phyloP scores from a whole-genome alignment of 2,888 invertebrate species.

The Galeopsomyia nigrocyanea region DNA sequence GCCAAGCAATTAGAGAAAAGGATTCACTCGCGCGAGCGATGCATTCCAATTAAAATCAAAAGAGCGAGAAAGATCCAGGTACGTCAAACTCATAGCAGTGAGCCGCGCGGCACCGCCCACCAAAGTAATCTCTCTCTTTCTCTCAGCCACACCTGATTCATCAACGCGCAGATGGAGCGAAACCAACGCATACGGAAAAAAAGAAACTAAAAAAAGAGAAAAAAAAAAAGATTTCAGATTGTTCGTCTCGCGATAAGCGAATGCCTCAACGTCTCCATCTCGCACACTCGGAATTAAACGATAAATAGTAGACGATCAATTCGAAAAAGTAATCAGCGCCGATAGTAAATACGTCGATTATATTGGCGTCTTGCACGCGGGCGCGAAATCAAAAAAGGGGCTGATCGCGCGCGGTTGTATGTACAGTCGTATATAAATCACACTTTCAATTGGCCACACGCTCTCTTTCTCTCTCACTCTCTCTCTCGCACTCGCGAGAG shows the following conservation, averaged over 20 bases:
- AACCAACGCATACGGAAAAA: slow-evolving; percentile 13
- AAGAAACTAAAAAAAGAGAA: background rate
- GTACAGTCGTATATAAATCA: slow-evolving; percentile 42
- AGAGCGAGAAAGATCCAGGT: slow-evolving; percentile 38
- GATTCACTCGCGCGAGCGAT: slow-evolving; percentile 50
- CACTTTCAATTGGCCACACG: slow-evolving; percentile 45
- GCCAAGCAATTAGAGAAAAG: slow-evolving; percentile 57
- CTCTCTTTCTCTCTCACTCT: slow-evolving; percentile 35
- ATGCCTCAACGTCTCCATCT: background rate
- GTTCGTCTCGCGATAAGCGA: slow-evolving; percentile 4
- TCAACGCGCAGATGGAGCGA: slow-evolving; percentile 56
- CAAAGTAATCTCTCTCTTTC: slow-evolving; percentile 64
- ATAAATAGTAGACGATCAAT: slow-evolving; percentile 16
- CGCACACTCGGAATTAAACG: slow-evolving; percentile 1
- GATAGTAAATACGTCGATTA: slow-evolving; percentile 13
- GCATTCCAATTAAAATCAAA: slow-evolving; percentile 64
- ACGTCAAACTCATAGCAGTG: slow-evolving; percentile 55
- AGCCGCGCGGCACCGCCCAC: slow-evolving; percentile 68
- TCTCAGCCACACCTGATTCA: slow-evolving; percentile 65
- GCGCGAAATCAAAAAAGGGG: slow-evolving; percentile 14
- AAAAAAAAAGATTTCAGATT: slow-evolving; percentile 12
- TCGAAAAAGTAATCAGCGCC: slow-evolving; percentile 19
- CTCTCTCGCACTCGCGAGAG: slow-evolving; percentile 3
- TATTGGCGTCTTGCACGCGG: background rate
- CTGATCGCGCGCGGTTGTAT: background rate